Evolutionary conservation across 2,113 vertebrate genomes (phyloP).

Genomic region (Oncorhynchus keta): DNA sequence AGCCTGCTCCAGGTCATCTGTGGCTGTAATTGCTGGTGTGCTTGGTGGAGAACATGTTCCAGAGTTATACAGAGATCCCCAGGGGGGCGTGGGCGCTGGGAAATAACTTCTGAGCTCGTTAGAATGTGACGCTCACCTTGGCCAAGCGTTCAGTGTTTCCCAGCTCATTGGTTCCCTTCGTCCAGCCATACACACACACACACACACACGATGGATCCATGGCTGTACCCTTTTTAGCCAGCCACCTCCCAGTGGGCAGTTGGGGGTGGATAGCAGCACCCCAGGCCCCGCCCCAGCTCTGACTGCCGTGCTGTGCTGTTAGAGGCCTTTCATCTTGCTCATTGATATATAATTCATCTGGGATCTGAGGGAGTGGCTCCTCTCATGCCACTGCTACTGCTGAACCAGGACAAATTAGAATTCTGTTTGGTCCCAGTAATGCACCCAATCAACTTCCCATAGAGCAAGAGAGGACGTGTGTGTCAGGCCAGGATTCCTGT

Average conservation of each 20-base stretch:
- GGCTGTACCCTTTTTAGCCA: constrained; percentile 50
- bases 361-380: constrained; percentile 61
- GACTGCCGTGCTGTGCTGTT: constrained; percentile 40
- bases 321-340: constrained; percentile 68
- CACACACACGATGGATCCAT: constrained; percentile 23
- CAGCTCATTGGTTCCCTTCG: background rate
- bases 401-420: constrained; percentile 73
- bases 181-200: background rate
- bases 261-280: constrained; percentile 48
- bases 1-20: no score
- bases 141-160: background rate
- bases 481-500: constrained; percentile 54
- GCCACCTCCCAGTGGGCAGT: background rate
- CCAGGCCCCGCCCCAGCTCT: constrained; percentile 57
- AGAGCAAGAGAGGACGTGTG: background rate
- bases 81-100: background rate
- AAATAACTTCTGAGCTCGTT: constrained; percentile 2
- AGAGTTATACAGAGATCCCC: background rate
- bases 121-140: constrained; percentile 13
- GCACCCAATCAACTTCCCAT: constrained; percentile 34
- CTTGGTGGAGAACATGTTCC: background rate
- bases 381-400: constrained; percentile 41
- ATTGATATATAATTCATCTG: constrained; percentile 80
- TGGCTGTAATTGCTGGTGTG: background rate
- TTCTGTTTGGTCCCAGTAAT: constrained; percentile 69